Conservation (phyloP, 2,888 invertebrate species). For the Diarsia dahlii region DNA sequence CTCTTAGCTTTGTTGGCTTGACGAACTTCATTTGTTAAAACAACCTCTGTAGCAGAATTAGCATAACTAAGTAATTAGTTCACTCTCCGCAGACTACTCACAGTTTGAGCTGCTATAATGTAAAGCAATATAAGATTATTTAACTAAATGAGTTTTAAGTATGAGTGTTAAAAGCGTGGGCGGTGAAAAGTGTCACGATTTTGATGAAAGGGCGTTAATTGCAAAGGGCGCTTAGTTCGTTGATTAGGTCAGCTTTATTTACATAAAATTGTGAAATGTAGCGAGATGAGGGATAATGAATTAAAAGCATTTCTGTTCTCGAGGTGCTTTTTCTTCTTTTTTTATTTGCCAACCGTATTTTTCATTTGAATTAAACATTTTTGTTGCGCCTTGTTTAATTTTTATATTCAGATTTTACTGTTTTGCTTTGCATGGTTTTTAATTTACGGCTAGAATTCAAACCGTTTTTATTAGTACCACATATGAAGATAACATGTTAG, state of each 20-base stretch:
- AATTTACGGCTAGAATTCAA: background rate
- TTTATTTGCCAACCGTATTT: constrained; percentile 25
- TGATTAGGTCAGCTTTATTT: constrained; percentile 51
- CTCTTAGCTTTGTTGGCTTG: constrained; percentile 40
- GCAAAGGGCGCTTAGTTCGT: constrained; percentile 38
- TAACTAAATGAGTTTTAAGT: constrained; percentile 55
- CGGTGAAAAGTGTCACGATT: constrained; percentile 42
- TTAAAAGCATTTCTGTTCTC: constrained; percentile 30
- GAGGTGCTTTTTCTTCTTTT: constrained; percentile 1
- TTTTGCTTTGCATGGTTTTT: background rate
- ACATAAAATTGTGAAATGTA: constrained; percentile 33
- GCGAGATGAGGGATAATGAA: constrained; percentile 30
- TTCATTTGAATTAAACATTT: constrained; percentile 29
- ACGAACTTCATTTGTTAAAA: constrained; percentile 72
- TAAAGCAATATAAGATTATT: constrained; percentile 63
- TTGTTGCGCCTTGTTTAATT: constrained; percentile 26
- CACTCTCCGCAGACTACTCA: constrained; percentile 61
- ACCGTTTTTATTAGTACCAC: constrained; percentile 2
- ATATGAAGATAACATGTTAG: constrained; percentile 16
- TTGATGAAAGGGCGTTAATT: constrained; percentile 57
- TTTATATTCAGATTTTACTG: background rate
- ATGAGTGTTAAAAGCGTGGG: constrained; percentile 33
- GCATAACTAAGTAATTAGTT: constrained; percentile 76
- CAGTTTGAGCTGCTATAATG: constrained; percentile 47
- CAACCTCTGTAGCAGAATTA: constrained; percentile 70